Percentiles rank a stretch among this genome's conserved stretches.
Evolutionary conservation across 2,888 invertebrate species (phyloP).

Genomic region (Meiosimyza platycephala): DNA sequence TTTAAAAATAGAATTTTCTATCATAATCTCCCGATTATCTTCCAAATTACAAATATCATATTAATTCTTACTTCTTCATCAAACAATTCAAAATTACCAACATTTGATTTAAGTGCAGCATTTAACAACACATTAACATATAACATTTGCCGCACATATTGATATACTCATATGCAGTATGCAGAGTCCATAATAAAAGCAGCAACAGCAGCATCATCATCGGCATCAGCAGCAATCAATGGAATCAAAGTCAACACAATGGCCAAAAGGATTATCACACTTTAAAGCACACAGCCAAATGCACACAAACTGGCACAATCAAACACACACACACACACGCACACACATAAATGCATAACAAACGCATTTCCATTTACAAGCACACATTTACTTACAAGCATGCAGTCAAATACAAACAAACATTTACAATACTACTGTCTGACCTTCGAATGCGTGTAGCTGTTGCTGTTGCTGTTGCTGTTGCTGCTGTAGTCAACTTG

Average conservation of each 20-base stretch:
- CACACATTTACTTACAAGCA: no score
- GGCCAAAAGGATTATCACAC: constrained; percentile 34
- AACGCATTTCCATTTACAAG: background rate
- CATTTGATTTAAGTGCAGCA: no score
- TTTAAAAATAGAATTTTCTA: no score
- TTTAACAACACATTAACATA: no score
- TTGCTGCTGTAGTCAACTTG: background rate
- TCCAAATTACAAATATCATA: no score
- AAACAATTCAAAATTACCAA: no score
- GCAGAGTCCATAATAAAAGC: constrained; percentile 1
- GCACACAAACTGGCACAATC: background rate
- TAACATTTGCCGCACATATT: background rate
- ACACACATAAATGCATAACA: background rate
- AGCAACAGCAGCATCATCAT: background rate
- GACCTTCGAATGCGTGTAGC: constrained; percentile 32
- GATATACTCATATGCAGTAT: background rate
- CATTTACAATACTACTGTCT: constrained; percentile 22
- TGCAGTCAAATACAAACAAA: no score
- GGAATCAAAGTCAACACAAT: constrained; percentile 32
- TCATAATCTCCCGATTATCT: no score
- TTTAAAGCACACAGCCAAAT: constrained; percentile 23
- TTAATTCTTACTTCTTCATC: no score
- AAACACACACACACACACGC: constrained; percentile 14
- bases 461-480: background rate
- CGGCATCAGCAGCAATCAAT: constrained; percentile 11